Conservation (phyloP, 2,797 vertebrate genomes). For the Crenichthys baileyi region DNA sequence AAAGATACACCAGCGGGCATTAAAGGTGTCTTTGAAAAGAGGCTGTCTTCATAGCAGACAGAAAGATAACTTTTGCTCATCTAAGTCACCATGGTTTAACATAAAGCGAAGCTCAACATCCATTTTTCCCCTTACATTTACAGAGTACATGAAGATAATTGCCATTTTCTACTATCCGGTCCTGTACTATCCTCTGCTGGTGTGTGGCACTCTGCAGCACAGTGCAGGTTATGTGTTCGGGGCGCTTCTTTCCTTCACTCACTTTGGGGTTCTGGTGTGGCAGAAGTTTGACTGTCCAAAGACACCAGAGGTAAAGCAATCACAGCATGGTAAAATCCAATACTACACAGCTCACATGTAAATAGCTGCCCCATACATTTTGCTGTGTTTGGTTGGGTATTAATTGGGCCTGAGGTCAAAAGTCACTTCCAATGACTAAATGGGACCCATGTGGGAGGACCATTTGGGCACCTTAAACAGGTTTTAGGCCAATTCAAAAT, state of each 20-base stretch:
- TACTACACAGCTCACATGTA: background rate
- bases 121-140: background rate
- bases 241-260: slow-evolving; percentile 86
- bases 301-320: slow-evolving; percentile 83
- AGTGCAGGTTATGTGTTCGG: slow-evolving; percentile 83
- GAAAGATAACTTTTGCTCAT: background rate
- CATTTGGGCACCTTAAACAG: too few species aligned
- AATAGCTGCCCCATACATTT: background rate
- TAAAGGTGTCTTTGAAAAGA: slow-evolving; percentile 76
- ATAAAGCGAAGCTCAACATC: background rate
- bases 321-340: background rate
- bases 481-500: background rate
- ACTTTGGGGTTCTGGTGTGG: slow-evolving; percentile 88
- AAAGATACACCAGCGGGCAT: slow-evolving; percentile 62
- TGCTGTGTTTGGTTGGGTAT: too few species aligned
- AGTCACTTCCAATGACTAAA: too few species aligned
- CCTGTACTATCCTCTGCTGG: slow-evolving; percentile 91
- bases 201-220: slow-evolving; percentile 82
- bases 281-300: slow-evolving; percentile 93
- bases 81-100: background rate
- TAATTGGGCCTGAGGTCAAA: too few species aligned
- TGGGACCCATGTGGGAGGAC: too few species aligned
- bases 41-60: background rate
- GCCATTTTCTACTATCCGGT: slow-evolving; percentile 91
- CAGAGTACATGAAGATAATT: slow-evolving; percentile 91